Base-by-base conservation (phyloP, 1,140 invertebrate species). In the Neodiprion lecontei region DNA sequence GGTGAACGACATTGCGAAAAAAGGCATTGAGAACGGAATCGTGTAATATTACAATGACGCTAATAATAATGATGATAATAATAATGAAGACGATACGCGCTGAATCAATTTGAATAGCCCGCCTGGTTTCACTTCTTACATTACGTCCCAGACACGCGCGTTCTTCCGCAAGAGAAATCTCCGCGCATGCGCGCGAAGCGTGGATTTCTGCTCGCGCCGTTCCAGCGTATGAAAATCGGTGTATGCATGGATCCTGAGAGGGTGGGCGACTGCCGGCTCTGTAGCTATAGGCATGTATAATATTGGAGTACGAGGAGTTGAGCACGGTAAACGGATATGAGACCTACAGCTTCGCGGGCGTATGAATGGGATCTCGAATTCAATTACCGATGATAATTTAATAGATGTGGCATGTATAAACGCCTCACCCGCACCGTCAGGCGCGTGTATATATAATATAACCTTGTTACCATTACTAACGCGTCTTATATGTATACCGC, bases 371-470 rank as follows among this genome's bases (percentile, higher is more conserved):
- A 48, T 71, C 40, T 71, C 70, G 70, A 71, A 50, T 71, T 71
- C 70, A 40, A 71, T 71, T 71, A 71, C 48, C 70, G 70, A 71
- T 47, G 70, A 71, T 71, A 71, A 71, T 71, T 71, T 50, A 71
- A 71, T 71, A 50, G 40, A 71, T 71, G 48, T 23, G n/a, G 70
- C 7, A 40, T 4, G 28, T 40, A 40, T 40, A 40, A 40, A 2
- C 28, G 28, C 28, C 2, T 5, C 28, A 40, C 28, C 61, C 61
- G 61, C 17, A 14, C 17, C 61, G 61, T 14, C 17, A 14, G 1
- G 17, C 17, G 61, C 4, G 17, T 65, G 17, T 21, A 17, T 21
- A 7, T 21, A 14, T 65, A 69, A 47, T 21, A 11, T 21, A 69
- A 11, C 67, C 23, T 12, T 17, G 17, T 47, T 17, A 47, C 14